These are phyloP conservation scores for Drosophila histrio DNA, from an alignment of 2,888 invertebrate species.

Conservation along the genomic window DNA sequence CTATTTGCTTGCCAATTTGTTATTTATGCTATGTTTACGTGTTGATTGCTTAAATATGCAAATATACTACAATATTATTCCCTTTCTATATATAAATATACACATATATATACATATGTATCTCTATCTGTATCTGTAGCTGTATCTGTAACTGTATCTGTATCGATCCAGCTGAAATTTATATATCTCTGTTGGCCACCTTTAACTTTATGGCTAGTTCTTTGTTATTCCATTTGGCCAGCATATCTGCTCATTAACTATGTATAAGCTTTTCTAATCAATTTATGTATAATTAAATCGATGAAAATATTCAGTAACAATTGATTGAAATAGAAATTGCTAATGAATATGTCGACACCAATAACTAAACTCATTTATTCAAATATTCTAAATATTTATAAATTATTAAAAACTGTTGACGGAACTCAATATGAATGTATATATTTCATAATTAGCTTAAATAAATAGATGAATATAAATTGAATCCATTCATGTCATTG, in stretches of 20 bases:
- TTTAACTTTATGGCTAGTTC: conserved; percentile 21
- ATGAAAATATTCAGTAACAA: conserved; percentile 7
- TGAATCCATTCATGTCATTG: no score
- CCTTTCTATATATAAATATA: conserved; percentile 15
- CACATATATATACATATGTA: conserved; percentile 9
- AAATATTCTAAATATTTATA: neutral
- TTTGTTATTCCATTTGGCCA: no score
- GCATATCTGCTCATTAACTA: neutral
- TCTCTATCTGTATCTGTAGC: conserved; percentile 18
- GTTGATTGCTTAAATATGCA: conserved; percentile 76
- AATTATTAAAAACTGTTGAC: neutral
- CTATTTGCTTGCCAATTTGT: conserved; percentile 61
- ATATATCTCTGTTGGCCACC: conserved; percentile 23
- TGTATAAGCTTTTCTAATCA: neutral
- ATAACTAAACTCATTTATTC: neutral
- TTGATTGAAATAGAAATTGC: neutral
- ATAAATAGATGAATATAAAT: no score
- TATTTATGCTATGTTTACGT: conserved; percentile 73
- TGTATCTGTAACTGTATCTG: conserved; percentile 19
- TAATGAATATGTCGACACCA: neutral
- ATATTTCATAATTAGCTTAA: no score
- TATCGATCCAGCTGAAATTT: conserved; percentile 42
- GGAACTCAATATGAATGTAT: neutral
- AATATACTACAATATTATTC: conserved; percentile 40
- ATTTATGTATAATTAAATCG: conserved; percentile 23